phyloP scores from a whole-genome alignment of 2,797 vertebrate genomes.

The Molossus molossus region DNA sequence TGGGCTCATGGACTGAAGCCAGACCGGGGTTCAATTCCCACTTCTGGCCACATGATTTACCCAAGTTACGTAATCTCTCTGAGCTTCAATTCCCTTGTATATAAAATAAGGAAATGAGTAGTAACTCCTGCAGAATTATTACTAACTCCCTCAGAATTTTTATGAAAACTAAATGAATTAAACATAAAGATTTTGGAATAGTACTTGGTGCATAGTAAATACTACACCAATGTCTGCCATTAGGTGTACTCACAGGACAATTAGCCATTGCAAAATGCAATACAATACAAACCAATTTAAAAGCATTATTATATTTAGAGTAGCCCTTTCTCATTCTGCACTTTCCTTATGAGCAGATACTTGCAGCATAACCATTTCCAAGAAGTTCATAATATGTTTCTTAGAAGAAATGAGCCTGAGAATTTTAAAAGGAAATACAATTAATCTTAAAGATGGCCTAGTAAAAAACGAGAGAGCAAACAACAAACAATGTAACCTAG shows the following conservation, averaged over 20 bases:
- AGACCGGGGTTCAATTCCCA: background rate
- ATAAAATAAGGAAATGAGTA: background rate
- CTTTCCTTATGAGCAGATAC: background rate
- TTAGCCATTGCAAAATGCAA: background rate
- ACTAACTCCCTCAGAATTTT: background rate
- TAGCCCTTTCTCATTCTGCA: background rate
- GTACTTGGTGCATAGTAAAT: background rate
- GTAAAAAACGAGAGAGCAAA: background rate
- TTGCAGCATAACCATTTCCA: background rate
- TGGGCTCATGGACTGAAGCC: background rate
- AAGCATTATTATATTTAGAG: background rate
- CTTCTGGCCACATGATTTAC: background rate
- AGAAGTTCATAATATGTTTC: background rate
- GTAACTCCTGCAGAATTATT: background rate
- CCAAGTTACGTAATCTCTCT: background rate
- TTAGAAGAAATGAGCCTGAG: background rate
- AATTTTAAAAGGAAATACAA: background rate
- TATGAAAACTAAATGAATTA: background rate
- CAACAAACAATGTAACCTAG: background rate
- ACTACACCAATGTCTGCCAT: background rate
- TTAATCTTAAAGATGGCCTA: background rate
- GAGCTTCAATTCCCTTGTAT: background rate
- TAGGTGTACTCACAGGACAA: background rate
- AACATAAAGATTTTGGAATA: background rate
- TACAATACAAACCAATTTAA: constrained; percentile 9